phyloP scores from a whole-genome alignment of 2,797 vertebrate species.

The Liparis tanakae region DNA sequence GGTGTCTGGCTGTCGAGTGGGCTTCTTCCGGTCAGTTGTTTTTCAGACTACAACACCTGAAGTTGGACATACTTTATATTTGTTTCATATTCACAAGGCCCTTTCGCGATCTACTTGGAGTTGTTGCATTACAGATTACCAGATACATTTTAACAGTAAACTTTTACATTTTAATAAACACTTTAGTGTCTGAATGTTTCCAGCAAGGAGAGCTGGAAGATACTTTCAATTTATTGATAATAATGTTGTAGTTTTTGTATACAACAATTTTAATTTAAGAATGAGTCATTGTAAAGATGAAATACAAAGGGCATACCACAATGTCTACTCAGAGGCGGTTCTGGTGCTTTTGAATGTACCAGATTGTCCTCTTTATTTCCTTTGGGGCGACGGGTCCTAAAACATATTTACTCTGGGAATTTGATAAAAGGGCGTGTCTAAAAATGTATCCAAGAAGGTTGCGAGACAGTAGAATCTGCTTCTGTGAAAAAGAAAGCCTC shows the following conservation, averaged over 20 bases:
- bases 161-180: not conserved
- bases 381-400: not conserved
- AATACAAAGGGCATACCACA: not conserved
- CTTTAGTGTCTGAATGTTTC: not conserved
- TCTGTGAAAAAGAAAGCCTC: not conserved
- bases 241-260: not conserved
- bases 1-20: constrained; percentile 26
- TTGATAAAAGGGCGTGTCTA: not conserved
- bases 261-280: not conserved
- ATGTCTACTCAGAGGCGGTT: not conserved
- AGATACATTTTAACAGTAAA: not conserved
- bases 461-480: not conserved
- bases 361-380: not conserved
- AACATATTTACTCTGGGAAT: not conserved
- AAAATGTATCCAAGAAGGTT: not conserved
- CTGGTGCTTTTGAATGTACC: not conserved
- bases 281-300: not conserved
- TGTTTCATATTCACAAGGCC: not conserved
- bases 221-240: not conserved
- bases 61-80: not conserved
- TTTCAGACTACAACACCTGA: constrained; percentile 51
- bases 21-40: constrained; percentile 63
- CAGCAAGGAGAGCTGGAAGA: not conserved
- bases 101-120: not conserved
- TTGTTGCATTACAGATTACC: not conserved